Conservation (phyloP, 2,797 vertebrate genomes). For the Poecilia gillii region DNA sequence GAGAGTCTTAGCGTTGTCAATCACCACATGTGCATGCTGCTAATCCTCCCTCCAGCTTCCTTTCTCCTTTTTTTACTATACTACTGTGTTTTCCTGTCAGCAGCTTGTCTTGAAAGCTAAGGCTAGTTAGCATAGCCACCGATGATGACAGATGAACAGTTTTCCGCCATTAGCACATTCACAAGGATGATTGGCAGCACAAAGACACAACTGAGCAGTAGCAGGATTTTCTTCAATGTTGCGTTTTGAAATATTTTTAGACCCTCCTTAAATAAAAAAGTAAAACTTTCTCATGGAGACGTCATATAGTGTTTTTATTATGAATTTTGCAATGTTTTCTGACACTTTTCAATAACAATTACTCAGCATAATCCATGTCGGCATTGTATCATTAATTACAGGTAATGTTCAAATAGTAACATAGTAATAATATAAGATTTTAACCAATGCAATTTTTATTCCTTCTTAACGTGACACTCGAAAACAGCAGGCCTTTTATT, state of each 20-base stretch:
- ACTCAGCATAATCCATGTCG: slow-evolving; percentile 79
- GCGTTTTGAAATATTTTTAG: background rate
- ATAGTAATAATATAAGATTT: slow-evolving; percentile 83
- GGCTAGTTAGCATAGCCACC: no score
- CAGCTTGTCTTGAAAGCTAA: no score
- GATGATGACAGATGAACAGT: no score
- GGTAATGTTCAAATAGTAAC: slow-evolving; percentile 79
- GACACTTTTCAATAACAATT: slow-evolving; percentile 82
- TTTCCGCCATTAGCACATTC: no score
- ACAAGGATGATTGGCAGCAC: no score
- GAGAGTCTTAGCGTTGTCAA: no score
- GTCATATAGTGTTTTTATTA: slow-evolving; percentile 87
- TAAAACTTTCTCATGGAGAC: slow-evolving; percentile 59
- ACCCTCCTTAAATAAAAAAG: slow-evolving; percentile 20
- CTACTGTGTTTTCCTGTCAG: no score
- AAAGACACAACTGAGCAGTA: no score
- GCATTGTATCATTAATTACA: slow-evolving; percentile 81
- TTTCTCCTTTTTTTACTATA: no score
- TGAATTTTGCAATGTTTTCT: slow-evolving; percentile 83
- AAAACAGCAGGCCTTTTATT: slow-evolving; percentile 80
- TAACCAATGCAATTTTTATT: slow-evolving; percentile 83
- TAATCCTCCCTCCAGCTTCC: no score
- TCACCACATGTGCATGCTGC: no score
- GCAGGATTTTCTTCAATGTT: background rate
- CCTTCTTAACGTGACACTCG: slow-evolving; percentile 85